phyloP scores from a whole-genome alignment of 2,113 vertebrate genomes.

The Argyrosomus japonicus region DNA sequence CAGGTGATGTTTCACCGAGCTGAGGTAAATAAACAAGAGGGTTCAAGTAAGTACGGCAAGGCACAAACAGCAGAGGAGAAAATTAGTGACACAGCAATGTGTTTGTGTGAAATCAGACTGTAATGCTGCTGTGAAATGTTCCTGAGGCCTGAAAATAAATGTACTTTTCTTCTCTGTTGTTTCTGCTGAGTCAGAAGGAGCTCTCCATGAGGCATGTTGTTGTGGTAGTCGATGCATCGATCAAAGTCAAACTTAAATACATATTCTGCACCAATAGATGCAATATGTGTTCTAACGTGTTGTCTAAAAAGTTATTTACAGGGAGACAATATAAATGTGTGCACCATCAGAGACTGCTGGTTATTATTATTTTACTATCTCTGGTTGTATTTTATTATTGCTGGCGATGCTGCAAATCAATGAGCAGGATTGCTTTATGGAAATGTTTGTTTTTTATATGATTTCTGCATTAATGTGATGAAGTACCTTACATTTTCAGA shows the following conservation, averaged over 20 bases:
- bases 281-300: neutral
- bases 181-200: constrained; percentile 40
- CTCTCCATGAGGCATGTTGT: neutral
- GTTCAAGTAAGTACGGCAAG: constrained; percentile 4
- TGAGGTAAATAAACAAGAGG: constrained; percentile 34
- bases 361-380: no score
- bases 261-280: neutral
- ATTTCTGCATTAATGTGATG: neutral
- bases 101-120: constrained; percentile 19
- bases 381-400: no score
- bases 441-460: neutral
- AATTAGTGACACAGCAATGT: constrained; percentile 38
- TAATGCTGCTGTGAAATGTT: constrained; percentile 29
- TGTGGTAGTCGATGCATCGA: neutral
- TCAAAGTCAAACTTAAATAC: neutral
- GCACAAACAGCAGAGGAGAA: constrained; percentile 9
- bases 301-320: neutral
- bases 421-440: neutral
- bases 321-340: neutral
- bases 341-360: neutral
- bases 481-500: neutral
- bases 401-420: neutral
- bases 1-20: constrained; percentile 8
- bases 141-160: constrained; percentile 25
- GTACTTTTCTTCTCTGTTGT: constrained; percentile 22